Evolutionary conservation across 1,140 invertebrate species (phyloP).

Genomic region (Nebria ingens): DNA sequence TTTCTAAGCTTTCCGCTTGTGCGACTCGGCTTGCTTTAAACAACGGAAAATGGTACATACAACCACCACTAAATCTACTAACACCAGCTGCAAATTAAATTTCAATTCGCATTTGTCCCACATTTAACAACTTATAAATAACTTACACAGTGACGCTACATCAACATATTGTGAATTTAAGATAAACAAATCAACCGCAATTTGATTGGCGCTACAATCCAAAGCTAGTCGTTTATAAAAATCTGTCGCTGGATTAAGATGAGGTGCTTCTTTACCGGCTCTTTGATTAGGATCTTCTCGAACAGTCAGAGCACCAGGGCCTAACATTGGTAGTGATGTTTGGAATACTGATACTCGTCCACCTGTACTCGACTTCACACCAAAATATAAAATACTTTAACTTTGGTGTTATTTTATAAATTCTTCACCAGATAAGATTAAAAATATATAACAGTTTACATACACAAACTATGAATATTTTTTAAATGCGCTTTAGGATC

Average conservation of each 20-base stretch:
- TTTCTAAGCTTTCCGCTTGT: slow-evolving; percentile 63
- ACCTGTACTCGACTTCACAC: slow-evolving; percentile 70
- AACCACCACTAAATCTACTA: slow-evolving; percentile 91
- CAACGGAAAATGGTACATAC: slow-evolving; percentile 85
- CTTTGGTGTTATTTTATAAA: too few species aligned
- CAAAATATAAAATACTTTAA: too few species aligned
- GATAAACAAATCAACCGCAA: slow-evolving; percentile 92
- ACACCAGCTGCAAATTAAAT: slow-evolving; percentile 59
- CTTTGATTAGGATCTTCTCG: slow-evolving; percentile 81
- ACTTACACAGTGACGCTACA: slow-evolving; percentile 82
- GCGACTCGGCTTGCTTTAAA: slow-evolving; percentile 66
- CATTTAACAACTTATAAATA: slow-evolving; percentile 6
- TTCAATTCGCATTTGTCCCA: slow-evolving; percentile 6
- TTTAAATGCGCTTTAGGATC: too few species aligned
- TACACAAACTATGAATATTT: not conserved
- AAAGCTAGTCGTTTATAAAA: slow-evolving; percentile 96
- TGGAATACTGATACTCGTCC: slow-evolving; percentile 93
- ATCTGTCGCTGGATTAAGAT: slow-evolving; percentile 90
- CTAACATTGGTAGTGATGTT: slow-evolving; percentile 80
- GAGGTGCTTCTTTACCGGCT: slow-evolving; percentile 65
- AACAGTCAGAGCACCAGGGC: slow-evolving; percentile 74
- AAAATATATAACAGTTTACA: slow-evolving; percentile 10
- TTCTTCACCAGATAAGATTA: too few species aligned
- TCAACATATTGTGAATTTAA: slow-evolving; percentile 90
- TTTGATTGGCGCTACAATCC: slow-evolving; percentile 93